Conservation (phyloP, 2,888 invertebrate genomes). For the Hyposoter didymator region DNA sequence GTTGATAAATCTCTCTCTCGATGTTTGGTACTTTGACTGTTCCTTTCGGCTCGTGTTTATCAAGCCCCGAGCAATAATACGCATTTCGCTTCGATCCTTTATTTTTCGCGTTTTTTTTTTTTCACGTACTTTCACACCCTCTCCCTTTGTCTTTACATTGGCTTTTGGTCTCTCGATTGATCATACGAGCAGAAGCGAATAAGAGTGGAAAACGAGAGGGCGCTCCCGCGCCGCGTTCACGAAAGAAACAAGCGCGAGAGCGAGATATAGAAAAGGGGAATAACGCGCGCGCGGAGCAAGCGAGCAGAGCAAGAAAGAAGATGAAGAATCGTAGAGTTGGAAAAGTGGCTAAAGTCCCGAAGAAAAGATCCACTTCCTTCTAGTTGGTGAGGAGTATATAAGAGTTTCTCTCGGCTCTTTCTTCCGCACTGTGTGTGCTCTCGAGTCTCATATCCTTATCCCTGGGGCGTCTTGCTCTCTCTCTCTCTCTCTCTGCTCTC, state of each 20-base stretch:
- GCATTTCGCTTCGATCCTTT: background rate
- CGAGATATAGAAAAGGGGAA: background rate
- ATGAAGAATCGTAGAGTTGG: conserved; percentile 52
- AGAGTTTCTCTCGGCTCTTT: conserved; percentile 34
- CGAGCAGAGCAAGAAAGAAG: background rate
- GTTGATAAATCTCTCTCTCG: background rate
- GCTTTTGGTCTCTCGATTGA: conserved; percentile 45
- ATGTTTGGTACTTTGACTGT: background rate
- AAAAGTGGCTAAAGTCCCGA: conserved; percentile 62
- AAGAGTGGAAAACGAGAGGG: conserved; percentile 30
- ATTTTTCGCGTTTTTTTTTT: background rate
- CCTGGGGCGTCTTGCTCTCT: conserved; percentile 36
- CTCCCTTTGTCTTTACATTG: background rate
- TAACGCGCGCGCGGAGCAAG: too few species aligned
- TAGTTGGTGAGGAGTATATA: conserved; percentile 16
- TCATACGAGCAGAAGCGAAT: conserved; percentile 45
- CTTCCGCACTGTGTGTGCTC: conserved; percentile 20
- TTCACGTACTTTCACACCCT: background rate
- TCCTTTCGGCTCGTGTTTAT: background rate
- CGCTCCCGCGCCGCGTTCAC: too few species aligned
- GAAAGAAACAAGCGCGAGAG: background rate
- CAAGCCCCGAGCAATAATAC: background rate
- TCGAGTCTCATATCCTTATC: conserved; percentile 55
- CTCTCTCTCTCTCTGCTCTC: conserved; percentile 29
- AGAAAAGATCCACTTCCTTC: conserved; percentile 59